Conservation (phyloP, 2,888 invertebrate species). For the Pteria penguin region DNA sequence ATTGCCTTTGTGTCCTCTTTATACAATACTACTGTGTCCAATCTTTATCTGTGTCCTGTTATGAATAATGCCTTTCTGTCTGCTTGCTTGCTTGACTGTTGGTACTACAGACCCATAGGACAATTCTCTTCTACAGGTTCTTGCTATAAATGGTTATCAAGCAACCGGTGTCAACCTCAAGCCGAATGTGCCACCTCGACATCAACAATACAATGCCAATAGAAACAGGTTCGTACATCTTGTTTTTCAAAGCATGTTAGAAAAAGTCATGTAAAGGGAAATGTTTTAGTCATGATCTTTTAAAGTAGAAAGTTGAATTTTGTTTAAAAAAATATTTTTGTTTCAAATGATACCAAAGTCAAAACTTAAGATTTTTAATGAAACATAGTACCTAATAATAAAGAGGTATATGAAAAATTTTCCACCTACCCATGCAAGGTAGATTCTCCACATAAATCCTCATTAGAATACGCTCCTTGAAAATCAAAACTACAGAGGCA, state of each 20-base stretch:
- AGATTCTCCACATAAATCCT: too few relatives aligned
- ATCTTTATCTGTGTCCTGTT: too few relatives aligned
- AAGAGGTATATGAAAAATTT: not conserved
- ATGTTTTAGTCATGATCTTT: not conserved
- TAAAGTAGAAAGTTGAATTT: not conserved
- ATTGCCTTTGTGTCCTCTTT: too few relatives aligned
- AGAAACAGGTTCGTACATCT: conserved; percentile 49
- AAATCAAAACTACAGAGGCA: too few relatives aligned
- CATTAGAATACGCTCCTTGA: too few relatives aligned
- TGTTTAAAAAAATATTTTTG: too few relatives aligned
- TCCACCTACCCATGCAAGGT: not conserved
- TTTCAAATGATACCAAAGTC: too few relatives aligned
- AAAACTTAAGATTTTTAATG: too few relatives aligned
- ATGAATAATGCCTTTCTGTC: too few relatives aligned
- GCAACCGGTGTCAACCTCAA: conserved; percentile 68
- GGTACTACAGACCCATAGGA: conserved; percentile 19
- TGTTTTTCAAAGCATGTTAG: too few relatives aligned
- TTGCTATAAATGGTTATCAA: conserved; percentile 73
- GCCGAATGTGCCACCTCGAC: conserved; percentile 45
- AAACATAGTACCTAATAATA: not conserved
- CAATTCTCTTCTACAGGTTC: conserved; percentile 59
- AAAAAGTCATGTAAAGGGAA: conserved; percentile 13
- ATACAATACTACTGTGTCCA: too few relatives aligned
- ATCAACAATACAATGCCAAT: conserved; percentile 58
- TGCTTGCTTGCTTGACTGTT: too few relatives aligned